Evolutionary conservation across 2,797 vertebrate genomes (phyloP), one percentile per base, ranked within the genome.

Genomic region (Hozukius guyotensis): DNA sequence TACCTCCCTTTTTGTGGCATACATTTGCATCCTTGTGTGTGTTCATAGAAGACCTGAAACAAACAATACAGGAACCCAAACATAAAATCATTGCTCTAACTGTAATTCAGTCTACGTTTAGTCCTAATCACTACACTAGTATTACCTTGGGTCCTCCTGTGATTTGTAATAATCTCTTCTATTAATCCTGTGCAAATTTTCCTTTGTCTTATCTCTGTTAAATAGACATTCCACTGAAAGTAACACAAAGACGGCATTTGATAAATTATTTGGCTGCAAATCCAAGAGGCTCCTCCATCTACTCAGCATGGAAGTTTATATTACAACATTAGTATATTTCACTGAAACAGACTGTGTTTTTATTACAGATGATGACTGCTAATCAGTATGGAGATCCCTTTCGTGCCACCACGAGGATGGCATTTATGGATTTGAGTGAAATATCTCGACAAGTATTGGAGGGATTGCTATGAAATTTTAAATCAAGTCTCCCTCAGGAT

Each of bases 311-410:
- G 27, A 74, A 57, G 8, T 80, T 82, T 29, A 31, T 75, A 60
- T 38, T 36, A 81, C 42, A 25, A 11, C 8, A 16, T 76, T 27
- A 29, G 25, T 42, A 63, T 31, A 62, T 49, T 78, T 25, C 9
- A 56, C 57, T 68, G n/a, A 77, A 63, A 71, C 31, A 66, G 16
- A 56, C 38, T 61, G 34, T 81, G 72, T 38, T 59, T 70, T 62
- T 56, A 38, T 34, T 20, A 10, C 1, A 70, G 32, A 57, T 1
- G 2, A 27, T 57, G 31, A 56, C 22, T 56, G 22, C 13, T 42
- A 38, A 59, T 42, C 16, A 38, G 6, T 57, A 25, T 56, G 31
- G 9, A 36, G 4, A 38, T 71, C 68, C 52, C 9, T 57, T 36
- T 32, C 22, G 46, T 53, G 65, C 46, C 20, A 22, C 49, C 7